These are phyloP conservation scores for Eupithecia tripunctaria DNA, from an alignment of 2,888 invertebrate genomes.

Conservation along the genomic window DNA sequence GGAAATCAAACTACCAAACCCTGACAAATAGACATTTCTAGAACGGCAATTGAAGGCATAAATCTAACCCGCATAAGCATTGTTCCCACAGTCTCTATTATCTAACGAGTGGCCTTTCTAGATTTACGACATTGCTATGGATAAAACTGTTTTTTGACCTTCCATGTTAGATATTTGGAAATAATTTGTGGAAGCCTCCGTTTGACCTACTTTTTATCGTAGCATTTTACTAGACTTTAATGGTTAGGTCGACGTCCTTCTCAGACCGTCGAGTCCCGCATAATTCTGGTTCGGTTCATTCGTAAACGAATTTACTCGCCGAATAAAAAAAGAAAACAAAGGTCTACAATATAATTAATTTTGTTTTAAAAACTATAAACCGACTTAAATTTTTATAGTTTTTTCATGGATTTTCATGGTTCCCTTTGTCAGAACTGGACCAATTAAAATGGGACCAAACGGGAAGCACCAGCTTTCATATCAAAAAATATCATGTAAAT, in stretches of 20 bases:
- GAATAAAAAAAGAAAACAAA: too few species aligned
- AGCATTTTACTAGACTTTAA: neutral
- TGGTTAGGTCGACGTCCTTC: neutral
- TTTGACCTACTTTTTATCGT: neutral
- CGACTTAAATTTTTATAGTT: too few species aligned
- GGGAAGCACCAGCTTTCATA: too few species aligned
- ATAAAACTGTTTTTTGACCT: conserved; percentile 46
- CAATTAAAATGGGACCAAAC: too few species aligned
- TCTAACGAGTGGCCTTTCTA: conserved; percentile 33
- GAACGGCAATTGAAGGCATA: conserved; percentile 20
- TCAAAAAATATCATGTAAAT: too few species aligned
- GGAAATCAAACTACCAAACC: neutral
- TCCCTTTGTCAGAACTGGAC: too few species aligned
- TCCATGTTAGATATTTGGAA: conserved; percentile 24
- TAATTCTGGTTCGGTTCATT: too few species aligned
- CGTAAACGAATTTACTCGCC: too few species aligned
- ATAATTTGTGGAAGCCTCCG: neutral
- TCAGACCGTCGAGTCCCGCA: too few species aligned
- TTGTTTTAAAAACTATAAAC: too few species aligned
- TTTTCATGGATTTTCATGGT: too few species aligned
- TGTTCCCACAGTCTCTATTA: conserved; percentile 37
- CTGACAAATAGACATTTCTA: neutral
- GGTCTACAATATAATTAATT: too few species aligned
- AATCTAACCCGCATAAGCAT: conserved; percentile 38
- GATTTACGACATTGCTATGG: conserved; percentile 37